Evolutionary conservation across 2,888 invertebrate genomes (phyloP).

Genomic region (Auanema freiburgensis): DNA sequence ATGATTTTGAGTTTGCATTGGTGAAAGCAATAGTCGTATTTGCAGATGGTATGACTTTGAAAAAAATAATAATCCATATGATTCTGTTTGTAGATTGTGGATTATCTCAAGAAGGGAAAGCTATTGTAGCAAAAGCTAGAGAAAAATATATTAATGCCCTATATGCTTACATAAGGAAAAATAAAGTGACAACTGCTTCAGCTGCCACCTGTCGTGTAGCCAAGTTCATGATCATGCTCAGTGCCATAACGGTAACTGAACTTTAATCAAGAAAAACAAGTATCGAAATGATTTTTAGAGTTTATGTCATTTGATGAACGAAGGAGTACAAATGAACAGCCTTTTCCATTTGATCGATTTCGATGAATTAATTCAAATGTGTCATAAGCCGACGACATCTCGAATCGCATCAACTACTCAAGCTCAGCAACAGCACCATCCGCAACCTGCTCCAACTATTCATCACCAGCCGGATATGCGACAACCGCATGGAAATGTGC

Average conservation of each 20-base stretch:
- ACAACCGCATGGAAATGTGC: no score
- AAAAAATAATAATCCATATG: constrained; percentile 3
- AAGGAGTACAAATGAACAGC: constrained; percentile 37
- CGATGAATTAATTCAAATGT: constrained; percentile 39
- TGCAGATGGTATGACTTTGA: constrained; percentile 28
- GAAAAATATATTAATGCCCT: constrained; percentile 36
- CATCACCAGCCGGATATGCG: no score
- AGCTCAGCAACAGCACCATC: neutral
- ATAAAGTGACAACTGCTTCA: constrained; percentile 26
- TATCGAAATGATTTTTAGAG: constrained; percentile 5
- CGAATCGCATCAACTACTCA: neutral
- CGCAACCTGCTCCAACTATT: no score
- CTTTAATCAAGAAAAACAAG: neutral
- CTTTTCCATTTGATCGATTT: constrained; percentile 45
- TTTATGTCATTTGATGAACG: constrained; percentile 22
- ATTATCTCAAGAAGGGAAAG: constrained; percentile 26
- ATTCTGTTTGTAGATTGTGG: constrained; percentile 33
- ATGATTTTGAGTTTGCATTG: constrained; percentile 42
- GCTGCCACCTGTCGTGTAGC: constrained; percentile 43
- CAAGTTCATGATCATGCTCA: constrained; percentile 44
- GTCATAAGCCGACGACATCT: constrained; percentile 22
- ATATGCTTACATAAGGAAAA: constrained; percentile 33
- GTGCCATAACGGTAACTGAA: constrained; percentile 41
- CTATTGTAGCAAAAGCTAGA: constrained; percentile 25
- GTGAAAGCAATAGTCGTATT: constrained; percentile 42